Percentiles rank a stretch among this genome's conserved stretches.
Conservation (phyloP, 2,888 invertebrate species). For the Lasioglossum villosulum region DNA sequence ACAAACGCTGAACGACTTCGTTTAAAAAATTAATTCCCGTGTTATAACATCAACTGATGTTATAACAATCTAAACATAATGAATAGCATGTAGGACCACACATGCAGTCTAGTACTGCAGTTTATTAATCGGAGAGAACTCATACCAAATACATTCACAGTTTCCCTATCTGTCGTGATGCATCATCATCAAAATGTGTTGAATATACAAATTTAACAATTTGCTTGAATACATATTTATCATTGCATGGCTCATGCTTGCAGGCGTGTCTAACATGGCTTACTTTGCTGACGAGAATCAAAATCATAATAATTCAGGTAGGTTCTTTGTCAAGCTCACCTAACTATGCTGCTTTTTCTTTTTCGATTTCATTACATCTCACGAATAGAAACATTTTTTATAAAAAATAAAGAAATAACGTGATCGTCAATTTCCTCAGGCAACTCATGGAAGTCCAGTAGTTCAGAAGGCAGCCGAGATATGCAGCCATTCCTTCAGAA, state of each 20-base stretch:
- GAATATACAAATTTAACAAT: constrained; percentile 56
- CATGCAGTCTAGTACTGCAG: background rate
- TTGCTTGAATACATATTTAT: constrained; percentile 77
- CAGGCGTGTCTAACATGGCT: constrained; percentile 91
- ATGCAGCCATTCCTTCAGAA: constrained; percentile 85
- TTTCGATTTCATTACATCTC: constrained; percentile 5
- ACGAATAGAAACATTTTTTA: background rate
- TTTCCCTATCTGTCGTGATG: background rate
- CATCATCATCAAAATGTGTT: constrained; percentile 36
- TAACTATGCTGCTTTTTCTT: constrained; percentile 40
- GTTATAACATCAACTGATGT: background rate
- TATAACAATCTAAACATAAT: background rate
- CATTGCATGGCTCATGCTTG: constrained; percentile 85
- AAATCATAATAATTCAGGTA: constrained; percentile 87
- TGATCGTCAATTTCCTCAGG: constrained; percentile 77
- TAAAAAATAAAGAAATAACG: background rate
- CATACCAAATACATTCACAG: background rate
- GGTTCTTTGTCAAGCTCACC: constrained; percentile 68
- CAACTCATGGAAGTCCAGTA: constrained; percentile 85
- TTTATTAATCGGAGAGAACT: background rate
- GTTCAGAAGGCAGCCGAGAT: constrained; percentile 85
- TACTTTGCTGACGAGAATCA: constrained; percentile 92
- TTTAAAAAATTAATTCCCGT: too few relatives aligned
- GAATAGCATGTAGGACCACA: background rate
- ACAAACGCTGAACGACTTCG: too few relatives aligned